Evolutionary conservation across 2,113 vertebrate genomes (phyloP).

Genomic region (Haemorhous mexicanus): DNA sequence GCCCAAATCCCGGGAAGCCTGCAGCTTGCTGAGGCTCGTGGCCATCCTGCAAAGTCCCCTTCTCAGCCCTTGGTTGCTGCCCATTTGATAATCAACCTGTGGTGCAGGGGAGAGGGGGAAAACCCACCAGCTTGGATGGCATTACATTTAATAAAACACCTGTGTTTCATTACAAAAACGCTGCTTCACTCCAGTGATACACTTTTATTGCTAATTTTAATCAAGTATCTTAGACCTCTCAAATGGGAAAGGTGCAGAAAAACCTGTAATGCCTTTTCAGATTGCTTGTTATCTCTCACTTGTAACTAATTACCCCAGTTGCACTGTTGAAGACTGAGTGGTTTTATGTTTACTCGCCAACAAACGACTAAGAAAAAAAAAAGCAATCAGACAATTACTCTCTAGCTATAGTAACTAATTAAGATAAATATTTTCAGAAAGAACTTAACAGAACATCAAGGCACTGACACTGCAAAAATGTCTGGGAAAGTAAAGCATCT

Average conservation of each 20-base stretch:
- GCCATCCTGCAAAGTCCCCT: neutral
- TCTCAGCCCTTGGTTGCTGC: neutral
- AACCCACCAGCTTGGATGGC: neutral
- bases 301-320: constrained; percentile 54
- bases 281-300: constrained; percentile 56
- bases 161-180: neutral
- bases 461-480: constrained; percentile 3
- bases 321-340: neutral
- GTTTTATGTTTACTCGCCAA: neutral
- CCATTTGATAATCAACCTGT: neutral
- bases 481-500: neutral
- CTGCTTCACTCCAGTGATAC: neutral
- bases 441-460: neutral
- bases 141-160: neutral
- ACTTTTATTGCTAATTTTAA: neutral
- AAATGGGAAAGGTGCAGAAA: constrained; percentile 19
- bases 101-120: neutral
- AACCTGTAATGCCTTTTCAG: constrained; percentile 38
- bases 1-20: neutral
- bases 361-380: neutral
- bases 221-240: constrained; percentile 20
- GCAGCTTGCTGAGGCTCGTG: neutral
- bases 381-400: constrained; percentile 20
- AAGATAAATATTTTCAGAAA: constrained; percentile 46
- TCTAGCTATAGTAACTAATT: constrained; percentile 13